Percentiles rank a stretch among this genome's conserved stretches.
phyloP scores from a whole-genome alignment of 2,113 vertebrate species.

The Rafetus swinhoei region DNA sequence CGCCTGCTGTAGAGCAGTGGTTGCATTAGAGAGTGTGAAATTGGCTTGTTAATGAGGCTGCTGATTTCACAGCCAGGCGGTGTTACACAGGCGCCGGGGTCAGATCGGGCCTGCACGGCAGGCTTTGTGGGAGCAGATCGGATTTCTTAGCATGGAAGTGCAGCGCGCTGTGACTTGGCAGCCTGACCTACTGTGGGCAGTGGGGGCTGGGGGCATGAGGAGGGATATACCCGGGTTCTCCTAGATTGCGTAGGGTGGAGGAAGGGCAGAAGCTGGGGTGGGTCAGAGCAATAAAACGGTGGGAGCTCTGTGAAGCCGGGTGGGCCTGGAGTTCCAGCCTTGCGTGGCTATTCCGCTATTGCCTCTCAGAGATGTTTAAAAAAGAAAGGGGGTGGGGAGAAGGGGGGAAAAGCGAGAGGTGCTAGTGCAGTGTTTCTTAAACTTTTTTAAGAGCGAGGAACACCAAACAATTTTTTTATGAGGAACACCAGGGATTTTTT shows the following conservation, averaged over 20 bases:
- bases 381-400: not conserved
- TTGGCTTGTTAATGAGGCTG: not conserved
- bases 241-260: not conserved
- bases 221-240: not conserved
- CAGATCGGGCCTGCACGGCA: not conserved
- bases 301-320: not conserved
- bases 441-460: no score
- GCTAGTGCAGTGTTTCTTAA: no score
- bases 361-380: not conserved
- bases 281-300: not conserved
- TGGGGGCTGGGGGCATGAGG: not conserved
- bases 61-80: not conserved
- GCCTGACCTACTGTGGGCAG: not conserved
- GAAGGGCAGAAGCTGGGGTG: not conserved
- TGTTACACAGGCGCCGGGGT: not conserved
- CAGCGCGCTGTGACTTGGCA: not conserved
- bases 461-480: no score
- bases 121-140: not conserved
- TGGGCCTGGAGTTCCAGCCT: not conserved
- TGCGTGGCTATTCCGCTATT: not conserved
- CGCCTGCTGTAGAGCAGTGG: not conserved
- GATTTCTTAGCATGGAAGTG: not conserved
- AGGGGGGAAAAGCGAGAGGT: not conserved
- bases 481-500: no score
- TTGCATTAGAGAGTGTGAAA: not conserved